Base-by-base conservation (phyloP, 2,113 vertebrate species). In the Spilogale gracilis region DNA sequence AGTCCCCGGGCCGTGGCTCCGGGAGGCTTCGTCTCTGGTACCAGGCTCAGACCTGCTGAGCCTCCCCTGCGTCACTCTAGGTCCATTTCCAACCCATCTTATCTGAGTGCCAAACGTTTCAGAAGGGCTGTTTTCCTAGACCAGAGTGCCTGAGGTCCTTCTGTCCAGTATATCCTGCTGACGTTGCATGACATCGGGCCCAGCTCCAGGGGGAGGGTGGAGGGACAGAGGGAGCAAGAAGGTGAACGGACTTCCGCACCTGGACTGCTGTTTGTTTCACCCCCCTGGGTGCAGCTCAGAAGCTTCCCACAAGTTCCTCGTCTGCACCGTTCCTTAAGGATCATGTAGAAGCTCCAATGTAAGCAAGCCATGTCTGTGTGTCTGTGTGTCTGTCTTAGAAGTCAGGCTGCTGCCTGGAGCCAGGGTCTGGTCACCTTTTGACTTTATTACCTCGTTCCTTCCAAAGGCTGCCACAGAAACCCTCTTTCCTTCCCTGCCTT, bases 291-390 rank as follows among this genome's bases (percentile, higher is more conserved):
- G 43, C 69, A 23, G 20, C n/a, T n/a, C n/a, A 25, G 88, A 63
- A 54, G 58, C 54, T 21, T 52, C 38, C 10, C 43, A 2, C 11
- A 30, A 21, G 17, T 2, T 25, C 2, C 2, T 25, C 2, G 0
- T 43, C 38, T 23, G 25, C 38, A 43, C 21, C 7, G 1, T 16
- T 45, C 65, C 45, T 52, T 45, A 30, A 43, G 60, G 91, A 12
- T 23, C 12, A 2, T 2, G 30, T 0, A 67, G n/a, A 67, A 45
- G 63, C 73, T 65, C 86, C 65, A 25, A 20, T 1, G 30, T 11
- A 27, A 8, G 30, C 20, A 65, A 54, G 12, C 50, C 27, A 1
- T 4, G 6, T 38, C 74, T 76, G 45, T 76, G 56, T 69, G 80
- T 63, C 65, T 48, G 13, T 52, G 85, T 21, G 50, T 67, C 56